phyloP scores from a whole-genome alignment of 2,797 vertebrate species.

The Tinamus major region DNA sequence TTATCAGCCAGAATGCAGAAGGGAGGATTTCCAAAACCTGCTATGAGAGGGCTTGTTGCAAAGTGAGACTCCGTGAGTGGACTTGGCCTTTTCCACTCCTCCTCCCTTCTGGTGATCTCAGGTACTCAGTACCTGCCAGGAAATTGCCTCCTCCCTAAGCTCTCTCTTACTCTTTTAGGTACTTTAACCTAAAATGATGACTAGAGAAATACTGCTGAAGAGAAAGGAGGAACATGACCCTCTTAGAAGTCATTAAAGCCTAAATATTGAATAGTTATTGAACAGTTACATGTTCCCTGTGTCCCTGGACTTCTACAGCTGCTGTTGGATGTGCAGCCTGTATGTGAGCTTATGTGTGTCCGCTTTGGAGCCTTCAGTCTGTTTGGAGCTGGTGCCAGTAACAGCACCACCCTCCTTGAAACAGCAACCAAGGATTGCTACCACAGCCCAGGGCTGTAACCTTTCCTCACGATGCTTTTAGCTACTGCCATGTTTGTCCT shows the following conservation, averaged over 20 bases:
- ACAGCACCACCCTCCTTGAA: not conserved
- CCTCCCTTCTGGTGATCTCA: not conserved
- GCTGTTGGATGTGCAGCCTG: not conserved
- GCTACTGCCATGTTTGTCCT: not conserved
- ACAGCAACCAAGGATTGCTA: not conserved
- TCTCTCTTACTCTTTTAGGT: not conserved
- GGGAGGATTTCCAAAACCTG: not conserved
- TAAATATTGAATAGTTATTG: no score
- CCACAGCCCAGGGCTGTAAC: rapidly evolving
- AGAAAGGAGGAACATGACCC: no score
- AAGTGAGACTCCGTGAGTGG: not conserved
- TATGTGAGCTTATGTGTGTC: not conserved
- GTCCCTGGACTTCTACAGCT: not conserved
- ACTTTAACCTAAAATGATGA: not conserved
- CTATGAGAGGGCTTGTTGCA: not conserved
- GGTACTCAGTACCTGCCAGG: not conserved
- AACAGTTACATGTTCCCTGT: not conserved
- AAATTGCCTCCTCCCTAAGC: not conserved
- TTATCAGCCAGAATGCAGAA: not conserved
- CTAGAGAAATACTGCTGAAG: no score
- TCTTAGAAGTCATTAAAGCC: no score
- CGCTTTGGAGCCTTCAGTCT: not conserved
- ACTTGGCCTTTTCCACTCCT: not conserved
- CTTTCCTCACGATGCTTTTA: not conserved
- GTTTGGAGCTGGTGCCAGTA: not conserved